Evolutionary conservation across 1,140 invertebrate species (phyloP).

Genomic region (Grapholita molesta): DNA sequence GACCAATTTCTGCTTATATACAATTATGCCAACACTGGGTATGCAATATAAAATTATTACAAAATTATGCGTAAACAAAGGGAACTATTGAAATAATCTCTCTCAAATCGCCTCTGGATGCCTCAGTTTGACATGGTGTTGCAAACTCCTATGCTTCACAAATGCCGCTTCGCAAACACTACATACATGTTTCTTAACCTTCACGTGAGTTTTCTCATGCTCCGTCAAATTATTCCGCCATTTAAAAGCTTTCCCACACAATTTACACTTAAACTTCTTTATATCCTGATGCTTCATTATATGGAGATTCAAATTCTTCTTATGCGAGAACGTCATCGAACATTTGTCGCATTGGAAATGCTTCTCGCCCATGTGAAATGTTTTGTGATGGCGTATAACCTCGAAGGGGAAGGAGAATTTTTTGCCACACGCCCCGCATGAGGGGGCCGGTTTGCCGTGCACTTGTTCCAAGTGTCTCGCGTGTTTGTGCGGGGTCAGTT

Average conservation of each 20-base stretch:
- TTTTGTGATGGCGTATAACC: not conserved
- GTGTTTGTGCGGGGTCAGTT: not conserved
- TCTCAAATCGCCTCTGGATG: not conserved
- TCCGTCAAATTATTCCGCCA: constrained; percentile 22
- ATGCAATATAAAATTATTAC: no score
- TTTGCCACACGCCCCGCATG: constrained; percentile 6
- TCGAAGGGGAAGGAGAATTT: not conserved
- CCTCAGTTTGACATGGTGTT: constrained; percentile 16
- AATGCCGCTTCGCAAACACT: constrained; percentile 78
- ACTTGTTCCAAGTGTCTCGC: constrained; percentile 9
- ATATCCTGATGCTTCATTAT: constrained; percentile 60
- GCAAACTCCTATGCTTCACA: constrained; percentile 47
- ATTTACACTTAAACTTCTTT: constrained; percentile 62
- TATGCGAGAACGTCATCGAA: constrained; percentile 9
- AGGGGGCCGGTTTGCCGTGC: constrained; percentile 10
- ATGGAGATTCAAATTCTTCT: constrained; percentile 43
- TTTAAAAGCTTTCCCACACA: constrained; percentile 50
- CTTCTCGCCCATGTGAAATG: constrained; percentile 14
- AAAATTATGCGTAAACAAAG: no score
- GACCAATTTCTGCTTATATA: no score
- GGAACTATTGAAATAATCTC: no score
- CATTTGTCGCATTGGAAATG: constrained; percentile 5
- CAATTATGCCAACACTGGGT: no score
- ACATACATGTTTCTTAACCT: constrained; percentile 78
- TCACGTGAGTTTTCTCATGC: constrained; percentile 69